Evolutionary conservation across 2,888 invertebrate species (phyloP), one percentile per base, ranked within the genome.

Genomic region (Stenoptilia bipunctidactyla): DNA sequence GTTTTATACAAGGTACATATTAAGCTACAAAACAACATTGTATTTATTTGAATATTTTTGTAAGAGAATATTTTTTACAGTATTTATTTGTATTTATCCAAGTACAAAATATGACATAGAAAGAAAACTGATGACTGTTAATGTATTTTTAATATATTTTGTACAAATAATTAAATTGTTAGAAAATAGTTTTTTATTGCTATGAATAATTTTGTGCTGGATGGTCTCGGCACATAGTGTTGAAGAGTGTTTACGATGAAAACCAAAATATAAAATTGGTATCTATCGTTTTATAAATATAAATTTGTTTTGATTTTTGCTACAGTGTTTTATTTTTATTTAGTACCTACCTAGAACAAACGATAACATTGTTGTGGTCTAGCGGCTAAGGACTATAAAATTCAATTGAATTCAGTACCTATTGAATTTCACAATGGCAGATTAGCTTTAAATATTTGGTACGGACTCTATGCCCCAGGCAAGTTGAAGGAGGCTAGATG

Each of bases 31-130:
- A 30, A 10, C 3, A 20, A 5, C 20, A 20, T 8, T 30, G 30
- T 30, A 30, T 30, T 30, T 30, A 30, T 20, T 20, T 66, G 61
- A 64, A 58, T 61, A 62, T 42, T 45, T 50, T 45, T 44, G 46
- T 36, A 34, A 36, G 41, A 44, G 40, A 38, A 35, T 14, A 10
- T 15, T 13, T 34, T 34, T 52, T 55, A 49, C 40, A 53, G 43
- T 55, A 49, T 51, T 55, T 60, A 49, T 48, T 45, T 25, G 41
- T 41, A 42, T 42, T 38, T 40, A 41, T 41, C 43, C 47, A 44
- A 48, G 47, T 49, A 49, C 47, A 47, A 46, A 49, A 41, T 43
- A 39, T 14, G 37, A 25, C 25, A 30, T 30, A 12, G 9, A 8
- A n/a, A 30, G 30, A 30, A 30, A 9, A 30, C 6, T 20, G 20